Evolutionary conservation across 2,113 vertebrate genomes (phyloP), one percentile per base, ranked within the genome.

Genomic region (Hystrix brachyura): DNA sequence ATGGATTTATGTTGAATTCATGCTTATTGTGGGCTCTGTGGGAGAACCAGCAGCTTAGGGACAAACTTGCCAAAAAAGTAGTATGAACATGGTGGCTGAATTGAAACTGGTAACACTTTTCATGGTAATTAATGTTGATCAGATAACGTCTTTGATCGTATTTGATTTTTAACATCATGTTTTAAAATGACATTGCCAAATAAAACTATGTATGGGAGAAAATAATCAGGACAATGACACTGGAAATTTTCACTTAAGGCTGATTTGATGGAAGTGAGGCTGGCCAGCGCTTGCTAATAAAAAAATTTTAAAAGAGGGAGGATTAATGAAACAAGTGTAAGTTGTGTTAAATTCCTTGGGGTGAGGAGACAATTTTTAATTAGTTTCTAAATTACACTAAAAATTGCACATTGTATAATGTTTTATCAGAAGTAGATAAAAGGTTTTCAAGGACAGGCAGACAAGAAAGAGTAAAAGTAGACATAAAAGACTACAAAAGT

Each of bases 1-100:
- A 64, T 84, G n/a, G 87, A 79, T 90, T 86, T 13, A 57, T 69
- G 18, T 34, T 76, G 80, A 96, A 86, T 69, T 90, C 21, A 32
- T 64, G 5, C 48, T 85, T 55, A 27, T 0, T 53, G n/a, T 51
- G 57, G 91, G 21, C 32, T 25, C 2, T 79, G 25, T 48, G 46
- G 46, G 51, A 4, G 3, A 87, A 29, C 18, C 51, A 34, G 15
- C 51, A 67, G 21, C 29, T 46, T 19, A 29, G 25, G 29, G 34
- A 7, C 11, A 59, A 46, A 62, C 3, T 90, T 59, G 83, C 8
- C n/a, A 7, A 65, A 15, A 43, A 43, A 55, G 80, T 62, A 18
- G 2, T 11, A 38, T 27, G 64, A 71, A 1, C 7, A 6, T 19
- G 9, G 4, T 38, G 43, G 17, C 11, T 59, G 46, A 84, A 21